Evolutionary conservation across 2,888 invertebrate species (phyloP).

Genomic region (Xestia ashworthii): DNA sequence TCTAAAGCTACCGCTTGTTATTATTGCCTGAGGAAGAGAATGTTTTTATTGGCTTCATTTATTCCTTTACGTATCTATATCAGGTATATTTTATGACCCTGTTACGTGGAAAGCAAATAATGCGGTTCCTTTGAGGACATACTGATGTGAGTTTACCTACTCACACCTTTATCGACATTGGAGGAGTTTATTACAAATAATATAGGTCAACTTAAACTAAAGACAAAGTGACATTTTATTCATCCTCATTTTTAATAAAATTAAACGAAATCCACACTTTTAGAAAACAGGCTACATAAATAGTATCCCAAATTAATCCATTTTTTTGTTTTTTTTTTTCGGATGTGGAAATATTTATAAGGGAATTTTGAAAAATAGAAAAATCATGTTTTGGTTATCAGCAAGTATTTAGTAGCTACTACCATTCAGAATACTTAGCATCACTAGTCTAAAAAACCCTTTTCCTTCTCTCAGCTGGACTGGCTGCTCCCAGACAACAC

Average conservation of each 20-base stretch:
- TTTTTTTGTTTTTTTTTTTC: no score
- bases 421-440: not conserved
- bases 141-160: constrained; percentile 14
- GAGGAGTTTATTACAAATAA: not conserved
- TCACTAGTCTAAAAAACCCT: not conserved
- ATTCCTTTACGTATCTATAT: constrained; percentile 30
- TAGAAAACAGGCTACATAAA: not conserved
- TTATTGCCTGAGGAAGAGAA: constrained; percentile 49
- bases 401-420: not conserved
- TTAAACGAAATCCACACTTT: not conserved
- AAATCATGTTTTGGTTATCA: not conserved
- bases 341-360: not conserved
- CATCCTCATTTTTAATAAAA: not conserved
- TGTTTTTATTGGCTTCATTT: constrained; percentile 45
- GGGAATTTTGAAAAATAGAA: not conserved
- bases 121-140: constrained; percentile 26
- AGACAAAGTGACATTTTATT: not conserved
- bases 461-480: constrained; percentile 90
- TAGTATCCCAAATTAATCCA: not conserved
- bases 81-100: constrained; percentile 33
- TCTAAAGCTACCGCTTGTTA: constrained; percentile 34
- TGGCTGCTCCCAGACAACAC: constrained; percentile 94
- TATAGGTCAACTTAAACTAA: not conserved
- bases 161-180: not conserved
- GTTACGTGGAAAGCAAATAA: constrained; percentile 31